Evolutionary conservation across 2,888 invertebrate species (phyloP).

Genomic region (Tribolium freemani): DNA sequence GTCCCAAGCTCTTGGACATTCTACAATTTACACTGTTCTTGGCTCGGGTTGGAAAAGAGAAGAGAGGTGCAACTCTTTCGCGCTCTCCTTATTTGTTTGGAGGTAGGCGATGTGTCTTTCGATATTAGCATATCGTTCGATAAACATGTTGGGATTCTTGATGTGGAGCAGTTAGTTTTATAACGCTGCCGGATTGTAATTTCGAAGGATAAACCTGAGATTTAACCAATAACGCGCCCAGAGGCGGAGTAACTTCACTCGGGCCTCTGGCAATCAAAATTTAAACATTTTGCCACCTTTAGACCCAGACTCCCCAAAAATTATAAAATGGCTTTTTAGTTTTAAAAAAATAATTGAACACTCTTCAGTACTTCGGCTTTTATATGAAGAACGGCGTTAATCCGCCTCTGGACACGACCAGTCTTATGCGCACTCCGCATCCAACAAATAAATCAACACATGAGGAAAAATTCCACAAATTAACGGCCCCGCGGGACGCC

Average conservation of each 20-base stretch:
- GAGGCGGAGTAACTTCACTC: no score
- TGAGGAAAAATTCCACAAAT: background rate
- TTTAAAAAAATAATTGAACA: no score
- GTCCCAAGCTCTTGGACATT: slow-evolving; percentile 44
- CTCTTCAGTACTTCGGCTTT: no score
- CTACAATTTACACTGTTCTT: slow-evolving; percentile 44
- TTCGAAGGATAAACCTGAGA: slow-evolving; percentile 36
- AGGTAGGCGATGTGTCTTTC: slow-evolving; percentile 43
- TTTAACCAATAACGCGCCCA: slow-evolving; percentile 26
- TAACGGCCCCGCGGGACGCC: background rate
- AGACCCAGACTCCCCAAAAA: no score
- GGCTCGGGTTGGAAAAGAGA: slow-evolving; percentile 17
- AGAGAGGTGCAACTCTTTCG: slow-evolving; percentile 29
- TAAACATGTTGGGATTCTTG: slow-evolving; percentile 45
- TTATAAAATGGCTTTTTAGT: no score
- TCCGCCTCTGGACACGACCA: slow-evolving; percentile 16
- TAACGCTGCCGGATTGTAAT: slow-evolving; percentile 38
- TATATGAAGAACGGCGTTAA: no score
- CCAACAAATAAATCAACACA: background rate
- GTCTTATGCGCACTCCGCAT: slow-evolving; percentile 5
- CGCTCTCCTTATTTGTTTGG: slow-evolving; percentile 43
- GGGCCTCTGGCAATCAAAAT: no score
- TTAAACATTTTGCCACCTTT: no score
- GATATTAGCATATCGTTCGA: slow-evolving; percentile 45
- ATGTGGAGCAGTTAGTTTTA: slow-evolving; percentile 44